Percentiles rank a stretch among this genome's conserved stretches.
phyloP scores from a whole-genome alignment of 2,797 vertebrate species.

The Staurois parvus region DNA sequence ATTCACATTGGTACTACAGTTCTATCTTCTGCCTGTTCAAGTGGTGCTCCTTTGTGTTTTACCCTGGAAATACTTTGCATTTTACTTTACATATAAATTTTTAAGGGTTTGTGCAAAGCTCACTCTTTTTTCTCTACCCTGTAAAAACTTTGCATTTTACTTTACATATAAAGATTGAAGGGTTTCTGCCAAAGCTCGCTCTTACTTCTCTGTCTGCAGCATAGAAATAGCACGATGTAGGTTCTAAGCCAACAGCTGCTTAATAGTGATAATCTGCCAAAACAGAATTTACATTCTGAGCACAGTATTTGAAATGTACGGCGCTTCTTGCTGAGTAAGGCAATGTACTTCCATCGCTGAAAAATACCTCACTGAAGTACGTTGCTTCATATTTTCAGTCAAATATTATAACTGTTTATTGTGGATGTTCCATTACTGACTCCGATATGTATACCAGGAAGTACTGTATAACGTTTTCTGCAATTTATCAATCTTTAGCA shows the following conservation, averaged over 20 bases:
- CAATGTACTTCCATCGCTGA: neutral
- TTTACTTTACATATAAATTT: too few species aligned
- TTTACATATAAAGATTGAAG: too few species aligned
- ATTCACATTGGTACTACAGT: neutral
- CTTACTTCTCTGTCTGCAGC: neutral
- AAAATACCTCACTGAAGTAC: neutral
- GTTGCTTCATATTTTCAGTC: neutral
- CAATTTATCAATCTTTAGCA: neutral
- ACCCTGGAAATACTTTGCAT: neutral
- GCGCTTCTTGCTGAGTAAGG: neutral
- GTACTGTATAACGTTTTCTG: neutral
- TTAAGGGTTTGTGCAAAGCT: too few species aligned
- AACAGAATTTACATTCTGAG: neutral
- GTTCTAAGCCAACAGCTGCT: neutral
- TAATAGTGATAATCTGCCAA: neutral
- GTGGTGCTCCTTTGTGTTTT: neutral
- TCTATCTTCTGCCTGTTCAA: neutral
- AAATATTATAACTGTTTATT: neutral
- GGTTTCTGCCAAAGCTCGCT: too few species aligned
- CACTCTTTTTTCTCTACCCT: neutral
- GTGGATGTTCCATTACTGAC: neutral
- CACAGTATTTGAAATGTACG: neutral
- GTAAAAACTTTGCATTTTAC: neutral
- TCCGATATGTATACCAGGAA: neutral
- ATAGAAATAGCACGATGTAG: neutral